These are phyloP conservation scores for Cheirogaleus major DNA, from an alignment of 2,797 vertebrate genomes.

Conservation along the genomic window DNA sequence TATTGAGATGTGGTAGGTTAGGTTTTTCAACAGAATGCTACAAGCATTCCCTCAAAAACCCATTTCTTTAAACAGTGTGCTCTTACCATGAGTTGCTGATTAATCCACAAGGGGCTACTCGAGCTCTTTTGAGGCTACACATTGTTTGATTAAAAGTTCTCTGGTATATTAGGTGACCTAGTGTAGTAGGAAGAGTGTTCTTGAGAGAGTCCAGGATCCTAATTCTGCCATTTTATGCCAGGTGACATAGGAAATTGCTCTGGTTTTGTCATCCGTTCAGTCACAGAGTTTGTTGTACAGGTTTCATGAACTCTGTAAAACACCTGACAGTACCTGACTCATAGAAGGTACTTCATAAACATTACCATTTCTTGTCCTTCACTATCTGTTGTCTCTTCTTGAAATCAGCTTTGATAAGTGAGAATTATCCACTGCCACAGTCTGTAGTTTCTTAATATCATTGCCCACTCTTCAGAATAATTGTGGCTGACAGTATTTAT, in stretches of 20 bases:
- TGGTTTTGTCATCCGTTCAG: not conserved
- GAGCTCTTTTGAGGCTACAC: not conserved
- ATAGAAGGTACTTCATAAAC: not conserved
- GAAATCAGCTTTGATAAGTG: not conserved
- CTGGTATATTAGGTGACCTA: not conserved
- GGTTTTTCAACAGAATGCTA: not conserved
- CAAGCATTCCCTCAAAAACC: not conserved
- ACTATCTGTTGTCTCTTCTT: not conserved
- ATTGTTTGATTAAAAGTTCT: not conserved
- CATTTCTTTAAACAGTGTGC: not conserved
- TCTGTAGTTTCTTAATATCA: not conserved
- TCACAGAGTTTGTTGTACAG: not conserved
- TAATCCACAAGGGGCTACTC: accelerated
- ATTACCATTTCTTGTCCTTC: not conserved
- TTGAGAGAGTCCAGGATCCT: not conserved
- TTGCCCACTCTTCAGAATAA: not conserved
- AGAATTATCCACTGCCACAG: not conserved
- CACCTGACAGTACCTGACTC: not conserved
- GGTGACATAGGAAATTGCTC: not conserved
- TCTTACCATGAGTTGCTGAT: not conserved
- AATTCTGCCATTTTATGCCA: not conserved
- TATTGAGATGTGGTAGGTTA: not conserved
- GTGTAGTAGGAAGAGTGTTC: not conserved
- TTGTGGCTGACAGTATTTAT: not conserved
- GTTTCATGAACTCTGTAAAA: not conserved